A percentile compares a stretch with the other conserved stretches of the same genome.
Conservation (phyloP, 1,140 invertebrate genomes). For the Spodoptera frugiperda region DNA sequence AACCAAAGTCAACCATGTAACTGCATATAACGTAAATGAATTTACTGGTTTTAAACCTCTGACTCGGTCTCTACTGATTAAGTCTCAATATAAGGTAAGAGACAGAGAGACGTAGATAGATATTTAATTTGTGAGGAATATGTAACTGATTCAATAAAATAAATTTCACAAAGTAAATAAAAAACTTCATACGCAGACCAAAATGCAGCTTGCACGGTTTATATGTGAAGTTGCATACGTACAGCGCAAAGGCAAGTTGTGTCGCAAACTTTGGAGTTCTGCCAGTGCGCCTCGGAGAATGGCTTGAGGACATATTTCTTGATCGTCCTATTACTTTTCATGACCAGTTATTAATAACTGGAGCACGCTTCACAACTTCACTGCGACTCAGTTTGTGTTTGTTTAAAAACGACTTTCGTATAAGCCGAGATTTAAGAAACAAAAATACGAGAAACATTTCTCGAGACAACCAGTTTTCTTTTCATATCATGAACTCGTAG, state of each 20-base stretch:
- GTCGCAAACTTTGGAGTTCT: conserved; percentile 32
- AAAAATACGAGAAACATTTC: too few species aligned
- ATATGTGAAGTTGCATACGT: conserved; percentile 1
- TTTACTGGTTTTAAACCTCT: too few species aligned
- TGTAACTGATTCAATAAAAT: background rate
- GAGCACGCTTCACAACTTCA: conserved; percentile 4
- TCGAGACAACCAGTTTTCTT: too few species aligned
- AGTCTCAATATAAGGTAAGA: too few species aligned
- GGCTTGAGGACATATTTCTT: conserved; percentile 33
- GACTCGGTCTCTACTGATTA: too few species aligned
- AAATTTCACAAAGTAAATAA: background rate
- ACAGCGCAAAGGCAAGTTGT: conserved; percentile 25
- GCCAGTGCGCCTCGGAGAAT: conserved; percentile 40
- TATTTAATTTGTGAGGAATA: background rate
- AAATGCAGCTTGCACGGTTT: conserved; percentile 2
- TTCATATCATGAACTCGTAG: too few species aligned
- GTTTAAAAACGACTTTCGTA: background rate
- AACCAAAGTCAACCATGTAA: too few species aligned
- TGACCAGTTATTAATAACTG: conserved; percentile 34
- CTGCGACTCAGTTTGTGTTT: background rate
- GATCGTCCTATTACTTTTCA: conserved; percentile 43
- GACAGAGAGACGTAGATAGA: too few species aligned
- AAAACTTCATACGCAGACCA: conserved; percentile 3
- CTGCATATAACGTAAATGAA: too few species aligned
- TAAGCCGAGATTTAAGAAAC: too few species aligned